These are phyloP conservation scores for Myotis daubentonii DNA, from an alignment of 2,797 vertebrate species.

Conservation along the genomic window DNA sequence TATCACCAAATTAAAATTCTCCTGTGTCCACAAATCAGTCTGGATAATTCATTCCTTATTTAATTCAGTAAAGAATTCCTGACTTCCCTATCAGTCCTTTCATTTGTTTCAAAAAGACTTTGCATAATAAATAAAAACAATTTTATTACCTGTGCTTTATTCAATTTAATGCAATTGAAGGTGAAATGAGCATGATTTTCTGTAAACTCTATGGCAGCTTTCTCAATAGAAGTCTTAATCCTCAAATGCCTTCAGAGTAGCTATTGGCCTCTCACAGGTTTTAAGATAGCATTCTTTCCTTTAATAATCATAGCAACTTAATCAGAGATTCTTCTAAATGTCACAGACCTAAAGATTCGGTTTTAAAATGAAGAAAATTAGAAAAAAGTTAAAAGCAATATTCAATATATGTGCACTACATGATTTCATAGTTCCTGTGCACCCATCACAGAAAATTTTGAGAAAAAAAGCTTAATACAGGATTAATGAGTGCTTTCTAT, in stretches of 20 bases:
- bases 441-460: not conserved
- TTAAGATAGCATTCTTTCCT: slow-evolving; percentile 56
- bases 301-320: slow-evolving; percentile 73
- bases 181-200: slow-evolving; percentile 81
- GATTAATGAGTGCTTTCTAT: not conserved
- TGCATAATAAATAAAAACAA: slow-evolving; percentile 79
- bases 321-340: slow-evolving; percentile 65
- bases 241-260: slow-evolving; percentile 75
- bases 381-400: not conserved
- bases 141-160: slow-evolving; percentile 75
- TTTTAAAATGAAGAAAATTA: slow-evolving; percentile 38
- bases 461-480: not conserved
- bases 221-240: slow-evolving; percentile 78
- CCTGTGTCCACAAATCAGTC: not conserved
- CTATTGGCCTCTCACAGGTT: slow-evolving; percentile 63
- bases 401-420: not conserved
- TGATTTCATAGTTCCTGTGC: not conserved
- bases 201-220: slow-evolving; percentile 74
- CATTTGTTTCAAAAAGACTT: slow-evolving; percentile 78
- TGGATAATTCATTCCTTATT: slow-evolving; percentile 45
- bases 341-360: slow-evolving; percentile 38
- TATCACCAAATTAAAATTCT: slow-evolving; percentile 69
- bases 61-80: slow-evolving; percentile 70
- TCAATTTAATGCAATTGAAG: slow-evolving; percentile 83
- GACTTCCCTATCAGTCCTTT: slow-evolving; percentile 38